Conservation (phyloP, 2,113 vertebrate genomes). For the Cyprinodon variegatus region DNA sequence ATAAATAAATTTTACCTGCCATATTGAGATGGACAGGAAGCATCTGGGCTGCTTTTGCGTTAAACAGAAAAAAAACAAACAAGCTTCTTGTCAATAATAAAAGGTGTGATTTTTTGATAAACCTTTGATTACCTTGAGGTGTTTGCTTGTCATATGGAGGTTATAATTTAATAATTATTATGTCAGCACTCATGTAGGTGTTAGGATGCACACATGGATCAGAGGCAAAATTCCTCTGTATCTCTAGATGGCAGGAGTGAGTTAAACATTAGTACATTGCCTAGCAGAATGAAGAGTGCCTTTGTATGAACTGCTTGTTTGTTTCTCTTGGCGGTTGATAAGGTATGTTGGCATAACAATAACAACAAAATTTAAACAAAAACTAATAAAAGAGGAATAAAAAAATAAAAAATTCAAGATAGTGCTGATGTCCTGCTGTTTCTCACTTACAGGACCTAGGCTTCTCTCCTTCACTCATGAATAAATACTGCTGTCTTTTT, state of each 20-base stretch:
- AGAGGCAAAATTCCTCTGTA: slow-evolving; percentile 30
- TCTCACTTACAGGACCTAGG: slow-evolving; percentile 23
- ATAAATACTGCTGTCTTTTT: slow-evolving; percentile 52
- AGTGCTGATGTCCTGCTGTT: slow-evolving; percentile 28
- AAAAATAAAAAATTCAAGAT: slow-evolving; percentile 25
- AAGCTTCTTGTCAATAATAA: neutral
- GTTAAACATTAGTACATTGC: slow-evolving; percentile 58
- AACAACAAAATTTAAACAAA: slow-evolving; percentile 42
- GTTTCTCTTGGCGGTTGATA: slow-evolving; percentile 53
- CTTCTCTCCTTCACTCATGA: slow-evolving; percentile 53
- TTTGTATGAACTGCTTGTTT: slow-evolving; percentile 42
- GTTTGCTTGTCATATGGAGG: neutral
- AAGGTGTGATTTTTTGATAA: slow-evolving; percentile 3
- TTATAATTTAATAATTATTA: slow-evolving; percentile 8
- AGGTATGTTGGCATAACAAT: slow-evolving; percentile 54
- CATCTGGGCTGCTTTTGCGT: neutral
- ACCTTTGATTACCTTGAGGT: neutral
- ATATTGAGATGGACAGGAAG: slow-evolving; percentile 18
- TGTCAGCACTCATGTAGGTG: neutral
- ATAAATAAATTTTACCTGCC: slow-evolving; percentile 30
- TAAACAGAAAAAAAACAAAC: neutral
- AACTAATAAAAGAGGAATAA: slow-evolving; percentile 28
- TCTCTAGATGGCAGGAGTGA: slow-evolving; percentile 86
- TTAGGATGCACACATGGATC: slow-evolving; percentile 13
- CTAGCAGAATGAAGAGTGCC: slow-evolving; percentile 10